Evolutionary conservation across 2,888 invertebrate species (phyloP).

Genomic region (Platerodrilus igneus): DNA sequence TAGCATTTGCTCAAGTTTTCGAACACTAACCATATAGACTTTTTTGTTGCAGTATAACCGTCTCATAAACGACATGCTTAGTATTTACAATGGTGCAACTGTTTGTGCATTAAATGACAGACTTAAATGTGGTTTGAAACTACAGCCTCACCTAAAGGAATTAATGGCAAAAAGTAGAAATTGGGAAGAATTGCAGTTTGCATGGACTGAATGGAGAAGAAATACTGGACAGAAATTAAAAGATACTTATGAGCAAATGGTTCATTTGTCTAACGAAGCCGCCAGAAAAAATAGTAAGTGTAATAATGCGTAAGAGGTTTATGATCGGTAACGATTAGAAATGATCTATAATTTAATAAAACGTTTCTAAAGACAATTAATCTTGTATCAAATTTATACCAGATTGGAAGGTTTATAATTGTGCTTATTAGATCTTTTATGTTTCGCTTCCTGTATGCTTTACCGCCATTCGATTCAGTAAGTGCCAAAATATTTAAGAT

Average conservation of each 20-base stretch:
- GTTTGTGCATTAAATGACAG: constrained; percentile 82
- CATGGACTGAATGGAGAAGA: constrained; percentile 88
- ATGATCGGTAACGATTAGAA: too few species aligned
- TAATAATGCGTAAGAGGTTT: not conserved
- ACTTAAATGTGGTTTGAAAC: constrained; percentile 72
- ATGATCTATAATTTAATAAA: too few species aligned
- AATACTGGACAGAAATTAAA: constrained; percentile 75
- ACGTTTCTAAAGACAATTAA: too few species aligned
- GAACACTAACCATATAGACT: constrained; percentile 1
- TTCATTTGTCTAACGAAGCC: constrained; percentile 75
- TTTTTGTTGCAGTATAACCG: constrained; percentile 69
- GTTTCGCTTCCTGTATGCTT: too few species aligned
- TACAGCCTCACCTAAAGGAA: constrained; percentile 71
- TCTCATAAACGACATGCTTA: constrained; percentile 82
- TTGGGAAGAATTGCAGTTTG: constrained; percentile 82
- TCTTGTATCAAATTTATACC: too few species aligned
- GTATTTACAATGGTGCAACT: constrained; percentile 79
- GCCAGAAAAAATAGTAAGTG: constrained; percentile 74
- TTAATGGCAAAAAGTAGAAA: constrained; percentile 79
- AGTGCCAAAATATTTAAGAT: too few species aligned
- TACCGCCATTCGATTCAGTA: too few species aligned
- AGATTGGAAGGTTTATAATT: too few species aligned
- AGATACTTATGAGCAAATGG: constrained; percentile 75
- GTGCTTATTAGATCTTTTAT: too few species aligned
- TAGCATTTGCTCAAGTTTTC: too few species aligned